These are phyloP conservation scores for Epinephelus malabaricus DNA, from an alignment of 2,797 vertebrate species.

Conservation along the genomic window DNA sequence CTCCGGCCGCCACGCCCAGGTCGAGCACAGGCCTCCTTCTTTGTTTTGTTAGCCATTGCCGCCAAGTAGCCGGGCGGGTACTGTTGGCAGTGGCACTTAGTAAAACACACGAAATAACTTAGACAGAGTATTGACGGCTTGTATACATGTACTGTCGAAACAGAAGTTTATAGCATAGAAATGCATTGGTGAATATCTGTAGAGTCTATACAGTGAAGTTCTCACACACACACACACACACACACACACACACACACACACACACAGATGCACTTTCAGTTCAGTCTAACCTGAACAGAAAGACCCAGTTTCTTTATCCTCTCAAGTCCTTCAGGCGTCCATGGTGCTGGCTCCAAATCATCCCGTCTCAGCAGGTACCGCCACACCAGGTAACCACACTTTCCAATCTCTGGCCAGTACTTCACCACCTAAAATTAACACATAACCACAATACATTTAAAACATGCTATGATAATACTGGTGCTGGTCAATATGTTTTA, in stretches of 20 bases:
- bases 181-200: not conserved
- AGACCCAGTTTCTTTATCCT: constrained; percentile 94
- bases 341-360: constrained; percentile 95
- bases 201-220: not conserved
- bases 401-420: constrained; percentile 99
- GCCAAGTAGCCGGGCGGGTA: constrained; percentile 97
- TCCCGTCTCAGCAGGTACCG: constrained; percentile 97
- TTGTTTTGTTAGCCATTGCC: constrained; percentile 97
- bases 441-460: not conserved
- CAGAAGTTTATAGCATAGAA: not conserved
- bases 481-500: not conserved
- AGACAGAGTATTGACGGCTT: not conserved
- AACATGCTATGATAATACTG: not conserved
- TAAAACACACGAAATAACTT: not conserved
- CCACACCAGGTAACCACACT: constrained; percentile 99
- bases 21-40: constrained; percentile 87
- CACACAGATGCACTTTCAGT: not conserved
- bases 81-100: constrained; percentile 72
- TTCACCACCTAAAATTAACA: constrained; percentile 92
- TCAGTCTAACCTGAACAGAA: constrained; percentile 90
- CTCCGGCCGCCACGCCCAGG: constrained; percentile 79
- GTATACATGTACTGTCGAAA: not conserved
- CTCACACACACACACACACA: constrained; percentile 1
- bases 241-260: not conserved
- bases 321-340: constrained; percentile 96